Evolutionary conservation across 2,113 vertebrate species (phyloP).

Genomic region (Notarius quadriscutis): DNA sequence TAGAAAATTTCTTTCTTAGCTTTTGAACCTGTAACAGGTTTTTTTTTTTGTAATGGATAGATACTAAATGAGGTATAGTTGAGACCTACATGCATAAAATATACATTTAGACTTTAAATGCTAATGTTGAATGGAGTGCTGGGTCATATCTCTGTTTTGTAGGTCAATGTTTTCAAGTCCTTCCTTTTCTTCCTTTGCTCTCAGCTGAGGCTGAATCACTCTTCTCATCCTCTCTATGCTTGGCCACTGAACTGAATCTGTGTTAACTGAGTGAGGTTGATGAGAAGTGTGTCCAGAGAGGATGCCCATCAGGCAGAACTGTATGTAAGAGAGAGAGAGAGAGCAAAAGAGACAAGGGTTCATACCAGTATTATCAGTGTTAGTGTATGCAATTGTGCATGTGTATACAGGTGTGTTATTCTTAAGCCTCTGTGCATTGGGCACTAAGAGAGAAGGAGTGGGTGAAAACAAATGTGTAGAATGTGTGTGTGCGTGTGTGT

Average conservation of each 20-base stretch:
- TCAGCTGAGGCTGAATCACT: constrained; percentile 55
- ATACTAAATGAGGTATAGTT: background rate
- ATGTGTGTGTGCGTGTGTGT: too few relatives aligned
- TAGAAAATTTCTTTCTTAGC: background rate
- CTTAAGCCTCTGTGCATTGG: constrained; percentile 49
- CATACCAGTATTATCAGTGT: background rate
- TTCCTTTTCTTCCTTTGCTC: constrained; percentile 67
- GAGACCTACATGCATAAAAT: background rate
- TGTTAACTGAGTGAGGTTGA: constrained; percentile 71
- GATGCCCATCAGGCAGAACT: constrained; percentile 62
- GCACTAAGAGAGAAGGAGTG: constrained; percentile 32
- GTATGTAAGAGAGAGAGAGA: constrained; percentile 31
- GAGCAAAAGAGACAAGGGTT: constrained; percentile 33
- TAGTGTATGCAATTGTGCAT: background rate
- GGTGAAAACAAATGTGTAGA: constrained; percentile 29
- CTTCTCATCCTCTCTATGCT: constrained; percentile 64
- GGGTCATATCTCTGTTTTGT: constrained; percentile 36
- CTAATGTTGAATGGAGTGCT: constrained; percentile 1
- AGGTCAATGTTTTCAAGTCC: constrained; percentile 53
- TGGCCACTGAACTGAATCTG: constrained; percentile 70
- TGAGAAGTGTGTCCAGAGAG: constrained; percentile 67
- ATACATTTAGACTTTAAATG: background rate
- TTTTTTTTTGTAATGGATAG: background rate
- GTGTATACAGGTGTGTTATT: constrained; percentile 23
- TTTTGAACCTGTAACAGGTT: background rate